Conservation (phyloP, 2,797 vertebrate species). For the Ceyx erithaca region DNA sequence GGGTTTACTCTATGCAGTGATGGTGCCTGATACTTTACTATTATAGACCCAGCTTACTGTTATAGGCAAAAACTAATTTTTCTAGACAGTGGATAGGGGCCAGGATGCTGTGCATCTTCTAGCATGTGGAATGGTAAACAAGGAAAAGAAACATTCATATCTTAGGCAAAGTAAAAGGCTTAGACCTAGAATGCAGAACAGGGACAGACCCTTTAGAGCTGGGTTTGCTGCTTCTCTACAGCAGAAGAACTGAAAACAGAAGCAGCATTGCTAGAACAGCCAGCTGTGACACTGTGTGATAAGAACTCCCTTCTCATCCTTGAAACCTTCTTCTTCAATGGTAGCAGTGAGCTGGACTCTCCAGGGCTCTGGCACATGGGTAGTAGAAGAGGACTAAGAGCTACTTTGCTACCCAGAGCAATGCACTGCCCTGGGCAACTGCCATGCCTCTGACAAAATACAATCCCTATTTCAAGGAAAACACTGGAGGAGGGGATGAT, state of each 20-base stretch:
- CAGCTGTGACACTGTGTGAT: background rate
- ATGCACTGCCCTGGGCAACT: rapidly evolving
- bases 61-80: background rate
- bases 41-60: background rate
- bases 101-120: background rate
- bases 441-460: background rate
- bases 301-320: background rate
- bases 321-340: background rate
- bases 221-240: background rate
- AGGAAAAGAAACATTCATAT: background rate
- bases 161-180: background rate
- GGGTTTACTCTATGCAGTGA: background rate
- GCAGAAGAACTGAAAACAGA: background rate
- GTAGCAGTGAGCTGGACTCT: background rate
- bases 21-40: background rate
- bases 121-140: background rate
- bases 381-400: background rate
- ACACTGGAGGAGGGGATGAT: background rate
- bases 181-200: background rate
- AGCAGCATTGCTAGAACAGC: background rate
- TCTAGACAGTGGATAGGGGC: background rate
- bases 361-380: background rate
- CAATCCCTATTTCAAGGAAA: background rate
- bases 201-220: background rate
- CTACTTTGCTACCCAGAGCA: background rate